Conservation (phyloP, 2,797 vertebrate species). For the Tauraco hartlaubi region DNA sequence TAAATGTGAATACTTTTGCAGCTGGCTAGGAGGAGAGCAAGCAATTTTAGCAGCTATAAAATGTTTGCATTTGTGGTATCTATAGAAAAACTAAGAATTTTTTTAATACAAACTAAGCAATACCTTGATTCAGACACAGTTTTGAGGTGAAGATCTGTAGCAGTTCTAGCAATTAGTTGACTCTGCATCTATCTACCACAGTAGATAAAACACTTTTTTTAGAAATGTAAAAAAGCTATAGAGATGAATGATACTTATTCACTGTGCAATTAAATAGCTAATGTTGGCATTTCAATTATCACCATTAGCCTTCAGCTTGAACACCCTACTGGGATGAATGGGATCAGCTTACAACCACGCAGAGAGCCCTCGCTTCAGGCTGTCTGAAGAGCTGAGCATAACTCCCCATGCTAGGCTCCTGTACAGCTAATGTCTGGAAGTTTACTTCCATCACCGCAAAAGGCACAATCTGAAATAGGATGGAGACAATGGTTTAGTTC, state of each 20-base stretch:
- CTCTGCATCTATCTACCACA: background rate
- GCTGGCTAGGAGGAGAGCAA: background rate
- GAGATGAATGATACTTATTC: background rate
- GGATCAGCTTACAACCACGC: background rate
- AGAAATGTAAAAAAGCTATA: background rate
- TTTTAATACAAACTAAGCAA: background rate
- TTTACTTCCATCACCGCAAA: background rate
- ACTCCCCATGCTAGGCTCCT: background rate
- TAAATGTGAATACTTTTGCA: background rate
- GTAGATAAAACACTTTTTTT: background rate
- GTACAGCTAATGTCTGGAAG: background rate
- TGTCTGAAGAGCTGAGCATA: background rate
- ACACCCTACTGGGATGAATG: background rate
- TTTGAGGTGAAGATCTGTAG: background rate
- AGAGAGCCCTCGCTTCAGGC: background rate
- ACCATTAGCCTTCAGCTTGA: background rate
- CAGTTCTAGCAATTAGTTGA: background rate
- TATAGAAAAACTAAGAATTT: background rate
- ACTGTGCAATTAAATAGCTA: slow-evolving; percentile 26
- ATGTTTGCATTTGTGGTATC: background rate
- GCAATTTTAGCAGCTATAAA: background rate
- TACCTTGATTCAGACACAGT: background rate
- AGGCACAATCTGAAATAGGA: background rate
- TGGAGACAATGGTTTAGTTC: background rate
- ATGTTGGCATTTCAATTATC: slow-evolving; percentile 16